Base-by-base conservation (phyloP, 2,888 invertebrate genomes). In the Drosophila nigritarsus region DNA sequence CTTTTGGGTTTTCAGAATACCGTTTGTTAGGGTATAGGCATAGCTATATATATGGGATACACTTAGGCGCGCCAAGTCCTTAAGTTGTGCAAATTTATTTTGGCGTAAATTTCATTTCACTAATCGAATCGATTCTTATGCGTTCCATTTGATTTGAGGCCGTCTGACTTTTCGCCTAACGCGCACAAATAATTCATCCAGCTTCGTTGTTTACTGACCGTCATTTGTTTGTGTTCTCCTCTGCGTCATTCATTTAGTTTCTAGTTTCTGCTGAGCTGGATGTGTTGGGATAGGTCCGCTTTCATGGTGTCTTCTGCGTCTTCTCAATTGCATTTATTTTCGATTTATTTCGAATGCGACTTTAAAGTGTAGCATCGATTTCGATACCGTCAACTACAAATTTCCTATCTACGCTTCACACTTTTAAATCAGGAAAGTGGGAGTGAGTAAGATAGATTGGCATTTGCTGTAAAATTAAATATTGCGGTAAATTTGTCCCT, bases 81-180 rank as follows among this genome's bases (percentile, higher is more conserved):
- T 80, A 87, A 89, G 87, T 87, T 77, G 80, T 65, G 78, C 75
- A 89, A 89, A 89, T 87, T 84, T 87, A 89, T 87, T 89, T 89
- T 87, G 89, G 80, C 89, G 84, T 89, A 84, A 87, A 87, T 89
- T 89, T 87, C 87, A 87, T 89, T 87, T 84, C 73, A 87, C 89
- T 87, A 89, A 87, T 87, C 86, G 87, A 87, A 87, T 87, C 89
- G 86, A 89, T 87, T 87, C 89, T 82, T 82, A 89, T 84, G 88
- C 84, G 84, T 87, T 84, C 78, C 78, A 84, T 84, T 89, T 89
- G 89, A 75, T 82, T 88, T 85, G 72, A 65, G 70, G 38, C 76
- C 73, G 71, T 60, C 74, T 82, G 82, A 77, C 75, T 82, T 82
- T 74, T 83, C 71, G 73, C 73, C 64, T 66, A 59, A 72, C 78